A percentile compares a stretch with the other conserved stretches of the same genome.
Conservation (phyloP, 2,797 vertebrate genomes). For the Chlorospingus semifuscus region DNA sequence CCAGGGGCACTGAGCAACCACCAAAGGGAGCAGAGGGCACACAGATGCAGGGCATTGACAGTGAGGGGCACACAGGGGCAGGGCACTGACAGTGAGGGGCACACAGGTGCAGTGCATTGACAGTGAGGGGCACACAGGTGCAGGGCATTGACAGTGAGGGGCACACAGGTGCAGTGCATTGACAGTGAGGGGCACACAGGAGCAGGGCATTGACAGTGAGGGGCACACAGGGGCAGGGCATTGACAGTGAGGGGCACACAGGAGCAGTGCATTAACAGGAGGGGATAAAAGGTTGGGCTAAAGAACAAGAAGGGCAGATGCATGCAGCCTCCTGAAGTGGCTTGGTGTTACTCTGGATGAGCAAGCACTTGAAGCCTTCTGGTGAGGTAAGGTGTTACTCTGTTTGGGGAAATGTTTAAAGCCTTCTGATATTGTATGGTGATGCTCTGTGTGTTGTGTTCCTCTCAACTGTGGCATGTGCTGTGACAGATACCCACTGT, state of each 20-base stretch:
- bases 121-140: no score
- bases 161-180: no score
- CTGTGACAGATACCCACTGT: neutral
- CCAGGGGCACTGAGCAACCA: neutral
- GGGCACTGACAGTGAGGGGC: neutral
- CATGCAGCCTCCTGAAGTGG: fast-evolving
- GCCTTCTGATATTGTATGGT: neutral
- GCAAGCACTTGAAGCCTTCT: neutral
- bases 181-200: neutral
- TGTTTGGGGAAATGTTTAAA: neutral
- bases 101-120: neutral
- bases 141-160: fast-evolving
- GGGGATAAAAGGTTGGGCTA: neutral
- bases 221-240: fast-evolving
- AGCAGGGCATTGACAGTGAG: no score
- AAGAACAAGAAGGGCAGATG: neutral
- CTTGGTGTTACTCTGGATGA: neutral
- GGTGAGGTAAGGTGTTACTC: neutral
- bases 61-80: neutral
- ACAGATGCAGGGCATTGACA: neutral
- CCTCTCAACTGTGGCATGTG: fast-evolving
- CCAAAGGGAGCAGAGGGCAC: neutral
- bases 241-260: neutral
- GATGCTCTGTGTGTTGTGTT: neutral
- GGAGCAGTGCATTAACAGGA: neutral